A percentile compares a stretch with the other conserved stretches of the same genome.
phyloP scores from a whole-genome alignment of 2,888 invertebrate species.

The Chloromyia formosa region DNA sequence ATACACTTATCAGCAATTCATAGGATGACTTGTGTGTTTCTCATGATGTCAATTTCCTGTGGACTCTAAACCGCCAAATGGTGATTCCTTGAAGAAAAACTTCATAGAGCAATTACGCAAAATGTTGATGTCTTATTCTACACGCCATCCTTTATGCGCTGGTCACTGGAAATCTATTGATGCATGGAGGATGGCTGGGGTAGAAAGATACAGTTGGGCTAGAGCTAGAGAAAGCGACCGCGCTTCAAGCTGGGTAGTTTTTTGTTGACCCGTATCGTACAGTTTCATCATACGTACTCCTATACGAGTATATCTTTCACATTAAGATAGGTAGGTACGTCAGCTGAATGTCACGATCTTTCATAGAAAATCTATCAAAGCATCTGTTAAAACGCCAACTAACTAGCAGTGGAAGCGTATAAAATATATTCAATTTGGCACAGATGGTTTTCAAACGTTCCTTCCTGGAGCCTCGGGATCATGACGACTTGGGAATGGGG shows the following conservation, averaged over 20 bases:
- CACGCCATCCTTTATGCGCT: constrained; percentile 16
- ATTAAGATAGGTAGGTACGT: constrained; percentile 30
- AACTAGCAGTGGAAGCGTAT: constrained; percentile 28
- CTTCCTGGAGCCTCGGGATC: neutral
- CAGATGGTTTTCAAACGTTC: constrained; percentile 1
- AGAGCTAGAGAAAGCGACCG: neutral
- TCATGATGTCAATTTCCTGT: constrained; percentile 44
- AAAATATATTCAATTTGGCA: constrained; percentile 34
- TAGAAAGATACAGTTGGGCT: constrained; percentile 7
- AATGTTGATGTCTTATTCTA: constrained; percentile 43
- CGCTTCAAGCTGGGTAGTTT: neutral
- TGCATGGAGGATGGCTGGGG: neutral
- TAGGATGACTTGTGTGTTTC: constrained; percentile 20
- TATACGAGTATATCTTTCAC: neutral
- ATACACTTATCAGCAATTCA: neutral
- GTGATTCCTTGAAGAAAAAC: constrained; percentile 27
- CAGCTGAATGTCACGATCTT: constrained; percentile 43
- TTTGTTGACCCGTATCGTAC: constrained; percentile 26
- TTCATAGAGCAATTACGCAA: constrained; percentile 36
- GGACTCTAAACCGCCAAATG: constrained; percentile 16
- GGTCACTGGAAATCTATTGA: too few species aligned
- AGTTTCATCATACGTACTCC: neutral
- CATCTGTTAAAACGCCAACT: constrained; percentile 45
- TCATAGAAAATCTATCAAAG: constrained; percentile 43
- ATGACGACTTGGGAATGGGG: neutral